A percentile compares a stretch with the other conserved stretches of the same genome.
Conservation (phyloP, 2,797 vertebrate genomes). For the Trachurus trachurus region DNA sequence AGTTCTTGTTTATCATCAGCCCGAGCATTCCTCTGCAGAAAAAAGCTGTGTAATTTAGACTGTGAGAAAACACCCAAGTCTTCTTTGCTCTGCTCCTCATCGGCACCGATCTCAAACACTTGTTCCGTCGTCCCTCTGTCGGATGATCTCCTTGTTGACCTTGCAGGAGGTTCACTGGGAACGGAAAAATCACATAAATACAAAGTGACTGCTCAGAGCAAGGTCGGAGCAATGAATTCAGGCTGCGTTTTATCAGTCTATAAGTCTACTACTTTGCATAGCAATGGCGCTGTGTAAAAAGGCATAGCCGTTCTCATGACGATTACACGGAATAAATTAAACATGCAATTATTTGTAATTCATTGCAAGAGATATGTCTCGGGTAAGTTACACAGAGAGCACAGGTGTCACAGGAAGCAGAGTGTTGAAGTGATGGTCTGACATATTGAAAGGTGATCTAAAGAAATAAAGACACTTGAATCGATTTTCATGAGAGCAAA, state of each 20-base stretch:
- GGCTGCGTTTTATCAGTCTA: conserved; percentile 24
- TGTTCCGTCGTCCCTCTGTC: conserved; percentile 27
- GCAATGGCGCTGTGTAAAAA: conserved; percentile 36
- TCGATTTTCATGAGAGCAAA: conserved; percentile 40
- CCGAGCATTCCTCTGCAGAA: conserved; percentile 33
- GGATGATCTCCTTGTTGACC: conserved; percentile 60
- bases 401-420: conserved; percentile 1
- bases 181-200: conserved; percentile 25
- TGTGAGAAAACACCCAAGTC: conserved; percentile 44
- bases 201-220: conserved; percentile 49
- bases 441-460: conserved; percentile 37
- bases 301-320: conserved; percentile 32
- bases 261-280: conserved; percentile 52
- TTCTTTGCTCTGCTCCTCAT: conserved; percentile 39
- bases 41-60: conserved; percentile 54
- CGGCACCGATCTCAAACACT: conserved; percentile 43
- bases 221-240: conserved; percentile 51
- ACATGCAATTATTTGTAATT: conserved; percentile 53
- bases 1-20: conserved; percentile 59
- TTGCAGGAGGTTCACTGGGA: conserved; percentile 41
- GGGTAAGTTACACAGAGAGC: conserved; percentile 30
- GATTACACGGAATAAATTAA: conserved; percentile 49
- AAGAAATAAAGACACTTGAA: conserved; percentile 24
- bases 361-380: conserved; percentile 15
- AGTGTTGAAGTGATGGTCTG: neutral